phyloP scores from a whole-genome alignment of 2,113 vertebrate species.

The Anhinga anhinga region DNA sequence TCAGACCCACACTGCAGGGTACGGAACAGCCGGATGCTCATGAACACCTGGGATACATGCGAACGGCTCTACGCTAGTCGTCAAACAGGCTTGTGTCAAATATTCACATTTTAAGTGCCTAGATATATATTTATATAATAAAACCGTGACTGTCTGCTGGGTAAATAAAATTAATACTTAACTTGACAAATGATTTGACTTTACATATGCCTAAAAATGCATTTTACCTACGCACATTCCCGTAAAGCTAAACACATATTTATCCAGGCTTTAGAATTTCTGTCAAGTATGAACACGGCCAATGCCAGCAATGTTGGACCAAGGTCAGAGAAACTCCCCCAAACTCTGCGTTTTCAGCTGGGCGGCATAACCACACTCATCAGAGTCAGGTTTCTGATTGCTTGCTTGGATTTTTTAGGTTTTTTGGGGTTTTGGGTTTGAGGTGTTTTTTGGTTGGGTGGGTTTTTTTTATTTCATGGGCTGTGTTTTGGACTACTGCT shows the following conservation, averaged over 20 bases:
- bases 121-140: not conserved
- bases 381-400: not conserved
- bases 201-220: not conserved
- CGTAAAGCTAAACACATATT: not conserved
- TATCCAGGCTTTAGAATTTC: not conserved
- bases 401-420: not conserved
- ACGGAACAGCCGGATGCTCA: fast-evolving
- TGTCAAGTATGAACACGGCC: fast-evolving
- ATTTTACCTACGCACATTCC: not conserved
- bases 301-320: not conserved
- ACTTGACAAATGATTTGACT: not conserved
- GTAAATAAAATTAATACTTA: slow-evolving; percentile 23
- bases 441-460: fast-evolving
- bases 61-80: not conserved
- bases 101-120: slow-evolving; percentile 1
- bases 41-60: not conserved
- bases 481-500: not conserved
- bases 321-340: not conserved
- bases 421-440: not conserved
- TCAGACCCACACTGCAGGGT: not conserved
- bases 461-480: not conserved
- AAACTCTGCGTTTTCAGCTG: not conserved
- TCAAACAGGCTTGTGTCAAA: not conserved
- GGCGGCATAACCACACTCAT: not conserved
- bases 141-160: not conserved